Evolutionary conservation across 1,140 invertebrate genomes (phyloP), one percentile per base, ranked within the genome.

Genomic region (Saxidomus purpurata): DNA sequence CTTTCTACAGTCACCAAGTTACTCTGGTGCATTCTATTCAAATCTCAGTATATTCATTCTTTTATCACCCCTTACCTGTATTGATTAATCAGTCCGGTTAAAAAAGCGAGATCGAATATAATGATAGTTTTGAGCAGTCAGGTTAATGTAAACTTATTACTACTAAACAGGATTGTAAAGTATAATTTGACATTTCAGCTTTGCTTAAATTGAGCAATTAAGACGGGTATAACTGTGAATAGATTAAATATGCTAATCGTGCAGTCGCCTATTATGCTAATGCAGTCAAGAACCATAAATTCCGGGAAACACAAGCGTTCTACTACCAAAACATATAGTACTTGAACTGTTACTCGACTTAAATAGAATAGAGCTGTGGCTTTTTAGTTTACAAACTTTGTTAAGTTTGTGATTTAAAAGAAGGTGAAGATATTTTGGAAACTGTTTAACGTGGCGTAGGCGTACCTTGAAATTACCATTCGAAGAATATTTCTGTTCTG

Each of bases 141-240:
- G n/a, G n/a, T n/a, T n/a, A n/a, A n/a, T n/a, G n/a, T n/a, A n/a
- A n/a, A n/a, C n/a, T n/a, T n/a, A n/a, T n/a, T n/a, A n/a, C n/a
- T n/a, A n/a, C n/a, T n/a, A n/a, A n/a, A n/a, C n/a, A n/a, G n/a
- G n/a, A n/a, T n/a, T n/a, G n/a, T n/a, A n/a, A n/a, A n/a, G n/a
- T n/a, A 43, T 43, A 43, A 8, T 43, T 43, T 43, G 15, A 43
- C 85, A 40, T 90, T 93, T 34, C 84, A 95, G 95, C 95, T 49
- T 90, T 94, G 59, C 92, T 95, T n/a, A 95, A 95, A 90, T 95
- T 95, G 95, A 95, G 95, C 22, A 94, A 95, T 86, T 95, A 94
- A 87, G 90, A 94, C 69, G 95, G 94, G 94, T 95, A 94, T 87
- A 94, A 94, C 0, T 94, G 94, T 86, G 79, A 87, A 49, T 92